A percentile compares a stretch with the other conserved stretches of the same genome.
Evolutionary conservation across 2,888 invertebrate species (phyloP).

Genomic region (Andrena dorsata): DNA sequence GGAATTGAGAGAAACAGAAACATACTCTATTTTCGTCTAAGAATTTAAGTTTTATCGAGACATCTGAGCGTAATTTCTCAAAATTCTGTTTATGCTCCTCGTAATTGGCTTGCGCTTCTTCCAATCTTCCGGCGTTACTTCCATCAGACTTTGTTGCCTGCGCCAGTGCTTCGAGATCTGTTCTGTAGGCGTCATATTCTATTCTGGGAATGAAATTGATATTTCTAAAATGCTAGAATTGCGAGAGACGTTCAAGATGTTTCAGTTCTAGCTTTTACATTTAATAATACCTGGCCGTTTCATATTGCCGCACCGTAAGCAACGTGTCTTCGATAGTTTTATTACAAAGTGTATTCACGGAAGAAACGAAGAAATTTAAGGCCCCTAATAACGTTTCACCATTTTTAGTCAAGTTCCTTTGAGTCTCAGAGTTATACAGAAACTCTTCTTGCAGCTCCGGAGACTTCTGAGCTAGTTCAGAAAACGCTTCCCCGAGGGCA

Average conservation of each 20-base stretch:
- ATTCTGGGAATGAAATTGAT: conserved; percentile 87
- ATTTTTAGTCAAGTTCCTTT: conserved; percentile 96
- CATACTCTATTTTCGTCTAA: conserved; percentile 98
- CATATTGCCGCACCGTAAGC: conserved; percentile 91
- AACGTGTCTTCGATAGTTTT: conserved; percentile 99
- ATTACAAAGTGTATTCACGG: conserved; percentile 97
- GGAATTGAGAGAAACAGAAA: neutral
- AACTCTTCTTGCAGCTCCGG: conserved; percentile 98
- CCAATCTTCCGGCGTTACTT: conserved; percentile 88
- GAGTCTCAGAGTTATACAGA: conserved; percentile 97
- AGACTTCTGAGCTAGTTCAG: conserved; percentile 97
- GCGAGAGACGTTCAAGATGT: neutral
- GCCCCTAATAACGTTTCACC: conserved; percentile 97
- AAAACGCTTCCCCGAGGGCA: conserved; percentile 96
- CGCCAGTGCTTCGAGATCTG: conserved; percentile 94
- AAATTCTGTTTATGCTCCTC: conserved; percentile 95
- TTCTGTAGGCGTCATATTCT: conserved; percentile 99
- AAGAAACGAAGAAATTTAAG: conserved; percentile 97
- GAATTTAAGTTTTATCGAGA: conserved; percentile 97
- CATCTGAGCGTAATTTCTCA: conserved; percentile 96
- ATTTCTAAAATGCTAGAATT: conserved; percentile 21
- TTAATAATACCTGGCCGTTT: conserved; percentile 88
- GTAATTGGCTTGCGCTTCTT: conserved; percentile 93
- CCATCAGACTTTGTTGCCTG: conserved; percentile 87
- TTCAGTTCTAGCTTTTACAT: neutral